Base-by-base conservation (phyloP, 1,140 invertebrate species). In the Drosophila serrata region DNA sequence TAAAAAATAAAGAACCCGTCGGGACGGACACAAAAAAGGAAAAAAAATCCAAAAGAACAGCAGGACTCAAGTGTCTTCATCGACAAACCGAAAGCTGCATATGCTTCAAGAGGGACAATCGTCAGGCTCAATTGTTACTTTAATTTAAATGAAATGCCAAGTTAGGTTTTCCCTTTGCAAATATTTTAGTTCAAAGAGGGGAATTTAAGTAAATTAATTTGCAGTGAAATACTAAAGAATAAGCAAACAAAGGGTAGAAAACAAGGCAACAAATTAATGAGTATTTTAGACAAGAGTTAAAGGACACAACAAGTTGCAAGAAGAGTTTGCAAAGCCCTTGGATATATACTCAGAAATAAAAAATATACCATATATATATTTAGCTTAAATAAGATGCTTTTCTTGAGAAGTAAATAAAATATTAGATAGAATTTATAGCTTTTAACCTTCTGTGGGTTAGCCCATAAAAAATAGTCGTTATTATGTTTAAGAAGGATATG, bases 1-100 rank as follows among this genome's bases (percentile, higher is more conserved):
- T 72, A 70, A 70, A 72, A 69, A 72, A 35, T 27, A 40, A 46
- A 70, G 53, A 59, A 59, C 29, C 29, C 35, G 45, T 42, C 31
- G 29, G 29, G 22, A 61, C 13, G 60, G 27, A 24, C 63, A 37
- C 43, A 57, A 45, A 64, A 60, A n/a, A n/a, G n/a, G 37, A 39
- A 57, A 35, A 64, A 60, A 17, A n/a, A 29, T n/a, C 13, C 4
- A 17, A 31, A 17, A 22, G 17, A 35, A 35, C 17, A 19, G 31
- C 42, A 40, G 27, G 3, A 37, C 19, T 37, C 43, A 27, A 74
- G 62, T 68, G 49, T 56, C 33, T 58, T 24, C 24, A 68, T 67
- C 39, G 5, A 13, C 11, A 27, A 24, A n/a, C 45, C 63, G 22
- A 63, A 33, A 0, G 17, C 22, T 64, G 58, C 29, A 65, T 43